These are phyloP conservation scores for Hirundo rustica DNA, from an alignment of 2,797 vertebrate genomes.

Conservation along the genomic window DNA sequence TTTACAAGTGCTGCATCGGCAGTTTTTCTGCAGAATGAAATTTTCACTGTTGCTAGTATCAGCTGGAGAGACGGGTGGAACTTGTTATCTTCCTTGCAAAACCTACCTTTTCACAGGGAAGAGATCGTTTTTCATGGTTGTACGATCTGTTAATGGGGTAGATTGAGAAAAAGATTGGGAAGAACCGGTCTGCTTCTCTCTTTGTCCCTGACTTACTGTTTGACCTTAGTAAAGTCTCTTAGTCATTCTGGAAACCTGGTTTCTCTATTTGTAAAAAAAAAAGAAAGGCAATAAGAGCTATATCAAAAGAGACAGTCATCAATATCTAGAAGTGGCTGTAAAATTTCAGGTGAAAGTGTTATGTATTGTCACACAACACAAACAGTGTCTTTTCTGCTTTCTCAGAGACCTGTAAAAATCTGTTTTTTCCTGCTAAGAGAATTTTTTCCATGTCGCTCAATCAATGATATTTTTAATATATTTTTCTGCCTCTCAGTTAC, in stretches of 20 bases:
- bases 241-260: neutral
- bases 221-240: neutral
- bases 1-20: constrained; percentile 51
- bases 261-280: neutral
- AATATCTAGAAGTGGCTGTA: neutral
- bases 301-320: constrained; percentile 1
- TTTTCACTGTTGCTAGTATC: constrained; percentile 54
- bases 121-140: neutral
- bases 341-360: constrained; percentile 4
- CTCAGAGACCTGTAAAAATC: neutral
- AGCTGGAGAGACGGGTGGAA: constrained; percentile 42
- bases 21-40: constrained; percentile 49
- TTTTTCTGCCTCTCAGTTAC: constrained; percentile 56
- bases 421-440: neutral
- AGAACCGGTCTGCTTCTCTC: neutral
- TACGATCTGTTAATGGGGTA: neutral
- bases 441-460: constrained; percentile 27
- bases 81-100: constrained; percentile 30
- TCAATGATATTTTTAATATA: constrained; percentile 33
- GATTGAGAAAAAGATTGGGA: neutral
- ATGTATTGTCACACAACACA: neutral
- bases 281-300: neutral
- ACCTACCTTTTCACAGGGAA: constrained; percentile 27
- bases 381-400: neutral
- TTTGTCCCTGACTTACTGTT: neutral